Conservation (phyloP, 2,113 vertebrate species). For the Zingel zingel region DNA sequence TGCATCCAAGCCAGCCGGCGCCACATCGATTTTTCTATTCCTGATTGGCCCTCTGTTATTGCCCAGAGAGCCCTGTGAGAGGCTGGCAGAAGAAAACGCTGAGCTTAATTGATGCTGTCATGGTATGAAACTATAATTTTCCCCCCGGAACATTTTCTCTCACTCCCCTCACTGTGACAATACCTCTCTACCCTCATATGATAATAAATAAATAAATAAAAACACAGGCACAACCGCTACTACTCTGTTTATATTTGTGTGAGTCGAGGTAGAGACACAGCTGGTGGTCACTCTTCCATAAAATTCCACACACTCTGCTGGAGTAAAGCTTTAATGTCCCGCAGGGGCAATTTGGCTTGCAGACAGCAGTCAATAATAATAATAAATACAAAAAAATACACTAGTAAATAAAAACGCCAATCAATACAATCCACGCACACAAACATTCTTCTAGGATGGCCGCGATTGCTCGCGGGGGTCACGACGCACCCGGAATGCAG, state of each 20-base stretch:
- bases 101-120: slow-evolving; percentile 64
- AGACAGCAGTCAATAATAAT: not conserved
- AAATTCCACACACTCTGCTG: slow-evolving; percentile 42
- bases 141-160: slow-evolving; percentile 39
- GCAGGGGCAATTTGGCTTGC: not conserved
- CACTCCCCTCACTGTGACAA: not conserved
- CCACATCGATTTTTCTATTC: slow-evolving; percentile 77
- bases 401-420: not conserved
- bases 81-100: not conserved
- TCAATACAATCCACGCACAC: not conserved
- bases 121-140: slow-evolving; percentile 47
- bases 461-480: no score
- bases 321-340: not conserved
- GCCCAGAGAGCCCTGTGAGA: slow-evolving; percentile 47
- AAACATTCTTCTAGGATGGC: no score
- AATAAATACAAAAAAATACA: slow-evolving; percentile 3
- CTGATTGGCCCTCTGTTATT: slow-evolving; percentile 74
- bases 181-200: not conserved
- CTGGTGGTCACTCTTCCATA: slow-evolving; percentile 52
- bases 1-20: slow-evolving; percentile 69
- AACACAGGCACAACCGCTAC: not conserved
- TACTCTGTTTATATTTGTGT: slow-evolving; percentile 11
- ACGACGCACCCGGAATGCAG: no score
- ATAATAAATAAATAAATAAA: not conserved
- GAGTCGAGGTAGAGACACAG: slow-evolving; percentile 46